Conservation (phyloP, 2,797 vertebrate genomes). For the Tenualosa ilisha region DNA sequence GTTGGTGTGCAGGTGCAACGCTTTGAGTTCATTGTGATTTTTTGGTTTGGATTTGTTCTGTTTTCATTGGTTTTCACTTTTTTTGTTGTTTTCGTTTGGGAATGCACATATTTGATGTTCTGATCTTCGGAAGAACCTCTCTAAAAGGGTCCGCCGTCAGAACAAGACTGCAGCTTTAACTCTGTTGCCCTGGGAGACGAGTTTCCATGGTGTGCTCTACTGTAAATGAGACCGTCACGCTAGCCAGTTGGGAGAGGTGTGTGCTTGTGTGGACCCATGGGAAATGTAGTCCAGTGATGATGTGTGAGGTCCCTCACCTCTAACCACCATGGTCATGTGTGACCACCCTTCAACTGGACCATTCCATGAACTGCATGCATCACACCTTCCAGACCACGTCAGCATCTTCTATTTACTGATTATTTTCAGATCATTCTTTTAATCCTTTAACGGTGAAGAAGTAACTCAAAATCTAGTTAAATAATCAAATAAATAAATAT, state of each 20-base stretch:
- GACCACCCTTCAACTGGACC: not conserved
- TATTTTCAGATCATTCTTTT: constrained; percentile 45
- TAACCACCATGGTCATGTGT: not conserved
- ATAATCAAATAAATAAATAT: constrained; percentile 45
- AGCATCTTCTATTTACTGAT: constrained; percentile 40
- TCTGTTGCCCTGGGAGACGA: constrained; percentile 44
- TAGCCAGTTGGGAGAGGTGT: constrained; percentile 40
- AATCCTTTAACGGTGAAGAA: constrained; percentile 32
- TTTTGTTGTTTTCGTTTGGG: constrained; percentile 57
- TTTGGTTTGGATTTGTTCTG: constrained; percentile 61
- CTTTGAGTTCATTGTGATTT: constrained; percentile 71
- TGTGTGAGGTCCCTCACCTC: constrained; percentile 3
- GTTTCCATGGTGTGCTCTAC: constrained; percentile 55
- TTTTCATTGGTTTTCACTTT: constrained; percentile 60
- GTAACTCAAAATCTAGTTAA: not conserved
- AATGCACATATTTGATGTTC: constrained; percentile 70
- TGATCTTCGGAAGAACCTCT: constrained; percentile 71
- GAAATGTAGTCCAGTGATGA: not conserved
- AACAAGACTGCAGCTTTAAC: constrained; percentile 63
- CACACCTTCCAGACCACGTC: constrained; percentile 14
- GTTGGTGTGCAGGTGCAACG: constrained; percentile 68
- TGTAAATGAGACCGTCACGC: constrained; percentile 43
- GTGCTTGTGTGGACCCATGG: not conserved
- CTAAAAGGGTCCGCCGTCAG: constrained; percentile 60
- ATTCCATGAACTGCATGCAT: constrained; percentile 2